Evolutionary conservation across 2,113 vertebrate genomes (phyloP), one percentile per base, ranked within the genome.

Genomic region (Atractosteus spatula): DNA sequence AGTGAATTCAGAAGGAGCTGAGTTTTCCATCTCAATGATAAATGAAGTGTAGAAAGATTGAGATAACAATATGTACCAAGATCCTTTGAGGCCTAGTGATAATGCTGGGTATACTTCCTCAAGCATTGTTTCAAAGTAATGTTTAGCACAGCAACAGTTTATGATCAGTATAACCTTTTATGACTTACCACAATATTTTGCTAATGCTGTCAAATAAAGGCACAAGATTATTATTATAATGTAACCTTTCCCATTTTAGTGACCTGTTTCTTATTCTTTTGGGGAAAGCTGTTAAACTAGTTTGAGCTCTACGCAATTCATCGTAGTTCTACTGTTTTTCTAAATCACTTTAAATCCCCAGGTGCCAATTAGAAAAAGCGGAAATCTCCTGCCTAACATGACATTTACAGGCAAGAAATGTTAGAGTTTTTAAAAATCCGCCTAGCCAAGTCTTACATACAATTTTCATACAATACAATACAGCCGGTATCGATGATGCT

Each of bases 301-400:
- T 83, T 82, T 84, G 74, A 81, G 80, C 83, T 86, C 84, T 82
- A 41, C 74, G 82, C 77, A 80, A 79, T 78, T 82, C 71, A 51
- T 51, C 17, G 80, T 77, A 83, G 82, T 84, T 14, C 42, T 70
- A 76, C 69, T 70, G 74, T 78, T 68, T 66, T 63, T 73, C 73
- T 74, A 86, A 79, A 69, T 76, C 70, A 62, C 10, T n/a, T 59
- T 5, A 85, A 89, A 74, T 81, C 89, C 87, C 87, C 85, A 72
- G 85, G 85, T 80, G 86, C 82, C 87, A 90, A 90, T 90, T 88
- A 86, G 85, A 86, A 83, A 84, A 85, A 87, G 79, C 82, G 86
- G 84, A 88, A 89, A 89, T 85, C 84, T 86, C 82, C 74, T 69
- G 80, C 81, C 84, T 87, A 86, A 88, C 86, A 85, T 88, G 87